These are phyloP conservation scores for Trachelus troglodyta DNA, from an alignment of 2,888 invertebrate genomes.

Conservation along the genomic window DNA sequence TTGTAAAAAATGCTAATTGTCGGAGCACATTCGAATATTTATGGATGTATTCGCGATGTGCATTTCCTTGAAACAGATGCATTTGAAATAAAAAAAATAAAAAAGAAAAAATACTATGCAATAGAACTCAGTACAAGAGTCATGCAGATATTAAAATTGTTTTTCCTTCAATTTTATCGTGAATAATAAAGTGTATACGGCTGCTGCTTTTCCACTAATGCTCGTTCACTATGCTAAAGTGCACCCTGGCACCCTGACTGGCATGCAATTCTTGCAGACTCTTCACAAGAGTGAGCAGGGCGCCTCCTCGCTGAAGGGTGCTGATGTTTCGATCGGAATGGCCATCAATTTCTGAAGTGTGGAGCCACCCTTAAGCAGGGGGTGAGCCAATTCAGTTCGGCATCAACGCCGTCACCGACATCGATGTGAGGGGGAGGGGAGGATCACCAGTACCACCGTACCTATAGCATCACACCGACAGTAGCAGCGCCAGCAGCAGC, in stretches of 20 bases:
- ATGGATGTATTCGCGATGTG: neutral
- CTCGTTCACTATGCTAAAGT: neutral
- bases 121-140: neutral
- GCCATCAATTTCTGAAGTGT: neutral
- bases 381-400: neutral
- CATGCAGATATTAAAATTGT: neutral
- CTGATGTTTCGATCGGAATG: neutral
- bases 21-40: neutral
- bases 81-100: neutral
- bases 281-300: neutral
- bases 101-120: neutral
- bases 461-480: neutral
- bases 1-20: neutral
- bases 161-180: neutral
- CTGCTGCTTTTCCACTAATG: neutral
- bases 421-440: neutral
- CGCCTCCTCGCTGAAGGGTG: neutral
- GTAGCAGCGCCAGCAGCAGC: conserved; percentile 9
- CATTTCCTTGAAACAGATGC: neutral
- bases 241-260: neutral
- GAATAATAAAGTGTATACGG: neutral
- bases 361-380: neutral
- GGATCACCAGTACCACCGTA: neutral
- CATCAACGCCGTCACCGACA: neutral
- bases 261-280: neutral